Evolutionary conservation across 2,113 vertebrate species (phyloP), one percentile per base, ranked within the genome.

Genomic region (Leptobrachium leishanense): DNA sequence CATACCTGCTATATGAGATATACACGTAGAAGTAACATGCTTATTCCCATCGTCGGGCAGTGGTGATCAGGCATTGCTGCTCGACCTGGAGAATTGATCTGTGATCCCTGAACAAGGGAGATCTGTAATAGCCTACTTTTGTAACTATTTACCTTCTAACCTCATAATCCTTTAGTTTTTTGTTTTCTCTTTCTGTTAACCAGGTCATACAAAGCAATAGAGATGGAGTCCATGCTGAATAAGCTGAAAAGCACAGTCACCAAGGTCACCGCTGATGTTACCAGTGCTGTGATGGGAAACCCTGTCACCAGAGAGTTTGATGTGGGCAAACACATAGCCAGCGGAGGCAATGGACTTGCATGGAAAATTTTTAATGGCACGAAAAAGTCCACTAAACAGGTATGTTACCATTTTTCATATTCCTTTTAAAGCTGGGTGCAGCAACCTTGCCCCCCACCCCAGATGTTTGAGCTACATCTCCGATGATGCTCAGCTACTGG

Each of bases 361-460:
- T 99, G 98, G 98, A 98, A 97, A 88, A 97, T 99, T 86, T 99
- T 98, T 86, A 94, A 98, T 82, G 98, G 97, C 84, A 97, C 93
- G 69, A 99, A 99, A 86, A 99, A 99, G 83, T 99, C 98, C 82
- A 99, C 98, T 64, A 99, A 98, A 86, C 98, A 99, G 96, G 98
- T 99, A 71, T 69, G 91, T 84, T 46, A 1, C 31, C 20, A 40
- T 72, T 44, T 55, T 31, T 31, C 20, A 31, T 31, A 31, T 31
- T 31, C 20, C 20, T 31, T 31, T 31, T 31, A 31, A 31, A 31
- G 20, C 20, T 31, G 20, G 20, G 20, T 31, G 20, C 20, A 31
- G 20, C 20, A 31, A 31, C 20, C 20, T 31, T 31, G 20, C 20
- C 20, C 20, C 20, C 1, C 20, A 31, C 20, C 20, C 20, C 20